A percentile compares a stretch with the other conserved stretches of the same genome.
Evolutionary conservation across 2,113 vertebrate species (phyloP).

Genomic region (Otolemur garnettii): DNA sequence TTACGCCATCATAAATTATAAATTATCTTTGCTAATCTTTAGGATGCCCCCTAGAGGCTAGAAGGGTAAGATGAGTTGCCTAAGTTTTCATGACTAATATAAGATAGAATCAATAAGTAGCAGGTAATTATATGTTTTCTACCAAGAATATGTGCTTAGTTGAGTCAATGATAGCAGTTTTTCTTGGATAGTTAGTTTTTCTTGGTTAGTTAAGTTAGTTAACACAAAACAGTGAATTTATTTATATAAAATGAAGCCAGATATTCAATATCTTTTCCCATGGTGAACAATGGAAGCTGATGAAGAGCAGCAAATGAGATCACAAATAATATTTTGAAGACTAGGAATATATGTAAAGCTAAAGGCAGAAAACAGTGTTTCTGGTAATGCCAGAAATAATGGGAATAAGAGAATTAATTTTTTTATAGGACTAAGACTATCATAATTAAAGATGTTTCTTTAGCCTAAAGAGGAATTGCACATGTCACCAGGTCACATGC

Average conservation of each 20-base stretch:
- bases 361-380: background rate
- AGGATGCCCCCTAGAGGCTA: background rate
- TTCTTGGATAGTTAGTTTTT: too few relatives aligned
- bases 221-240: background rate
- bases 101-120: background rate
- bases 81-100: background rate
- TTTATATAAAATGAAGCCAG: background rate
- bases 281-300: background rate
- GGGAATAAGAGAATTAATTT: background rate
- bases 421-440: background rate
- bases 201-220: background rate
- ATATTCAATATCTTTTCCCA: background rate
- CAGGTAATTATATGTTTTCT: background rate
- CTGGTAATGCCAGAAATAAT: background rate
- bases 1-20: background rate
- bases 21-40: background rate
- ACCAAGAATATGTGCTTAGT: background rate
- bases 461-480: background rate
- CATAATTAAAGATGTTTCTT: slow-evolving; percentile 19
- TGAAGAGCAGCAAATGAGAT: background rate
- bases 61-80: background rate
- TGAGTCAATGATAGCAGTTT: background rate
- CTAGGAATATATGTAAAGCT: background rate
- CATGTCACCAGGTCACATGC: background rate
- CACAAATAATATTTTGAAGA: background rate